Conservation (phyloP, 2,797 vertebrate species). For the Mergus octosetaceus region DNA sequence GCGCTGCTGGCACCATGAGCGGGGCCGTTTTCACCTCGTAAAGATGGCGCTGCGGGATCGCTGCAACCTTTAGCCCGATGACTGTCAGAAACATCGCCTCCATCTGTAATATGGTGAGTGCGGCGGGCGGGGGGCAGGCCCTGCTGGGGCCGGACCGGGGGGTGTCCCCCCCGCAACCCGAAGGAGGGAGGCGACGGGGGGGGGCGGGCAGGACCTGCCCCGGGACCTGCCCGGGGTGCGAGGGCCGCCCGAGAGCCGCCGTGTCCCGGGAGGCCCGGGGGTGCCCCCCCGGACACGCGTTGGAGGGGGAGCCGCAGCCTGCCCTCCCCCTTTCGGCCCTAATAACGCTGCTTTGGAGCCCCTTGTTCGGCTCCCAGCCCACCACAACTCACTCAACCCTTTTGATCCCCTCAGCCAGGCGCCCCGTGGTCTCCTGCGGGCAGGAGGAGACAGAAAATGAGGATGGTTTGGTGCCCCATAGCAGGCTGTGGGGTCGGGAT, state of each 20-base stretch:
- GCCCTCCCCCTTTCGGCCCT: background rate
- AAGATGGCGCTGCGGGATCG: constrained; percentile 90
- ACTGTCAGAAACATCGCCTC: constrained; percentile 99
- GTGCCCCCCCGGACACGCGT: background rate
- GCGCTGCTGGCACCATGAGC: constrained; percentile 77
- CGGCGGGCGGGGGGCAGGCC: background rate
- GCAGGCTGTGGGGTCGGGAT: accelerated
- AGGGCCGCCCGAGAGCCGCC: background rate
- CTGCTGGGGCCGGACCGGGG: background rate
- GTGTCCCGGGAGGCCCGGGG: background rate
- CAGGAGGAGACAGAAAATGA: background rate
- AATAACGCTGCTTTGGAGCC: background rate
- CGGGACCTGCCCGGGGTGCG: background rate
- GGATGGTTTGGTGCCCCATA: background rate
- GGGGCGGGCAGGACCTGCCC: background rate
- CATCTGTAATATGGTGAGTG: constrained; percentile 99
- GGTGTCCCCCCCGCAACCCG: background rate
- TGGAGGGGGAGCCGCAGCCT: background rate
- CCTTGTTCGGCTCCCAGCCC: background rate
- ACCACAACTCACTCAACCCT: background rate
- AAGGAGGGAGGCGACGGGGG: background rate
- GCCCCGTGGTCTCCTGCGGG: background rate
- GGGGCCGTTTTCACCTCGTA: constrained; percentile 86
- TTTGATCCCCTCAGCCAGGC: background rate
- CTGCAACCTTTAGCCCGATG: constrained; percentile 95